Evolutionary conservation across 1,140 invertebrate species (phyloP), one percentile per base, ranked within the genome.

Genomic region (Lasioglossum baleicum): DNA sequence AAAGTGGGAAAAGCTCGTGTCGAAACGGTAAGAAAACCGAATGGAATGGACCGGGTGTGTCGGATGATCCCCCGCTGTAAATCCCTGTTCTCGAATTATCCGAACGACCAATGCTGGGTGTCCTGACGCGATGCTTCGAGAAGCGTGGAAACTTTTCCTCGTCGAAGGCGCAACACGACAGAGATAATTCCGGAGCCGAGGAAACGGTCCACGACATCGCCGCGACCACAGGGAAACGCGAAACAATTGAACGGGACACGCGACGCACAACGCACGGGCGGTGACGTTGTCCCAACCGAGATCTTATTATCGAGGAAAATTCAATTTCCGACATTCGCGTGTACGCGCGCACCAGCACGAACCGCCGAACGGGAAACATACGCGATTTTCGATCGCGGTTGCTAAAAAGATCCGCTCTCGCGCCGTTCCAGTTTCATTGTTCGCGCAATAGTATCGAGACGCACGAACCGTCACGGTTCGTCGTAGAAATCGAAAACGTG

Each of bases 241-340:
- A 44, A 72, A 65, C 56, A 63, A 64, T 64, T 44, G 17, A 31
- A 61, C 66, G 58, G 22, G 10, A 20, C 67, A 53, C 44, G 44
- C 44, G 44, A 44, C 44, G 11, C 44, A 11, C 44, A 13, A 48
- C 44, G 44, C 51, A 4, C 51, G 51, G 51, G 0, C 13, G 15
- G 51, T 20, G 15, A 72, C 22, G 15, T 26, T 70, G 22, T 31
- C 20, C 22, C 22, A 44, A 22, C 10, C 26, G 48, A 53, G 13
- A 61, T 60, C 56, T 77, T 53, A 77, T 70, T 71, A 71, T 15
- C 58, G 20, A 17, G 58, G 20, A 60, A 71, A 77, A 77, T 77
- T 71, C 42, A 51, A 77, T 77, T 77, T 77, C 67, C 75, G 26
- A 51, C 35, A 4, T 7, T 35, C 2, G 26, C 51, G 10, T 17